A percentile compares a stretch with the other conserved stretches of the same genome.
Conservation (phyloP, 2,888 invertebrate species). For the Agelastica alni region DNA sequence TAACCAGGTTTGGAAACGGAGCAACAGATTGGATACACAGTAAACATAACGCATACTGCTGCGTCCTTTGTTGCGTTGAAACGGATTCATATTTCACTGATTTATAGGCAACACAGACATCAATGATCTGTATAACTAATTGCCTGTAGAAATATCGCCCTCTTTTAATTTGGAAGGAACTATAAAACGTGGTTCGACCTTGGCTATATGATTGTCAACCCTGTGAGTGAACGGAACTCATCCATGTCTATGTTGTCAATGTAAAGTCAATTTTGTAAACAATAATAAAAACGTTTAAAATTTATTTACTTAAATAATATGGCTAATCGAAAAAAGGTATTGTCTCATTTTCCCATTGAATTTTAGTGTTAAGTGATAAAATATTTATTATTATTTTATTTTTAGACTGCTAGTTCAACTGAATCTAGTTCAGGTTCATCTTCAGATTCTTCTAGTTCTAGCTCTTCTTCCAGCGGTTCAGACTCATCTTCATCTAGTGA, state of each 20-base stretch:
- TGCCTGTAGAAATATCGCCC: no score
- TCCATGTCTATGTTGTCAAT: not conserved
- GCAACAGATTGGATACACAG: no score
- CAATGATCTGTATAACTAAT: no score
- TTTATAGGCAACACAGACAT: no score
- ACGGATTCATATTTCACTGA: no score
- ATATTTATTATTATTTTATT: no score
- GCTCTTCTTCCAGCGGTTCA: conserved; percentile 71
- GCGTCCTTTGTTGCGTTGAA: no score
- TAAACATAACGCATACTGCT: no score
- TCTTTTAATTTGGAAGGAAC: no score
- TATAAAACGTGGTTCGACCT: not conserved
- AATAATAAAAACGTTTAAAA: not conserved
- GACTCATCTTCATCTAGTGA: conserved; percentile 74
- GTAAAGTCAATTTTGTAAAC: not conserved
- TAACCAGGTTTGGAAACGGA: no score
- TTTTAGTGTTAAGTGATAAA: no score
- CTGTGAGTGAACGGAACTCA: not conserved
- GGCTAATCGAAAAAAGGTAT: conserved; percentile 42
- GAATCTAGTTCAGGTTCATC: conserved; percentile 69
- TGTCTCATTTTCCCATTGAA: no score
- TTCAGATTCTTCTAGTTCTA: conserved; percentile 71
- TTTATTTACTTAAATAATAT: conserved; percentile 18
- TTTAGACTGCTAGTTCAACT: conserved; percentile 56
- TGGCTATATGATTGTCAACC: not conserved